These are phyloP conservation scores for Oreocharis arfaki DNA, from an alignment of 2,113 vertebrate genomes.

Conservation along the genomic window DNA sequence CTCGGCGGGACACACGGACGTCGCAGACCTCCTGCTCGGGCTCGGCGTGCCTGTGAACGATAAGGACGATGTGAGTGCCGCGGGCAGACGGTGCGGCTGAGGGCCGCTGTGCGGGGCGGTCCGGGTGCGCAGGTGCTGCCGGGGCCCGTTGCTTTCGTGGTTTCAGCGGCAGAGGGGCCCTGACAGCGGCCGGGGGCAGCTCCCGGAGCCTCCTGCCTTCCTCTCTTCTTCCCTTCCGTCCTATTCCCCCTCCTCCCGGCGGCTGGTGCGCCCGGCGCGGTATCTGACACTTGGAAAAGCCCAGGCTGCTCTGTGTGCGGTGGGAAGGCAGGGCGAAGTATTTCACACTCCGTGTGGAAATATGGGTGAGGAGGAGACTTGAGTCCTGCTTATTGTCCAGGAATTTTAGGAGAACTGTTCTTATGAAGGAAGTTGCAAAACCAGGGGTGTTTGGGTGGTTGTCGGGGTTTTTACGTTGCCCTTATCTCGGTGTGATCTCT, in stretches of 20 bases:
- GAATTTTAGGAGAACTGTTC: not conserved
- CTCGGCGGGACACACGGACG: slow-evolving; percentile 87
- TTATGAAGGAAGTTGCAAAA: not conserved
- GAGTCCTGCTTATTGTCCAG: not conserved
- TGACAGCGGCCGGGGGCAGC: not conserved
- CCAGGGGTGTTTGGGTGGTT: rapidly evolving
- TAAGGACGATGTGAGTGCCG: slow-evolving; percentile 88
- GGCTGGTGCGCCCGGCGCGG: rapidly evolving
- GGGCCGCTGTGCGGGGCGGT: not conserved
- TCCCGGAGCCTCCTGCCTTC: not conserved
- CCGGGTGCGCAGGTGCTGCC: not conserved
- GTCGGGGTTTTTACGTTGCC: rapidly evolving
- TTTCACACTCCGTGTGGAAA: not conserved
- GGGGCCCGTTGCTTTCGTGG: rapidly evolving
- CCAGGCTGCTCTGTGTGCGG: rapidly evolving
- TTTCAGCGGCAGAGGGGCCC: not conserved
- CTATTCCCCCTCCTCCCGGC: not conserved
- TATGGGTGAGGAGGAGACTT: not conserved
- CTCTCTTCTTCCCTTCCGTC: too few relatives aligned
- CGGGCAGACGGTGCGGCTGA: not conserved
- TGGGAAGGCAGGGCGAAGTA: too few relatives aligned
- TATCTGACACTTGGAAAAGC: rapidly evolving
- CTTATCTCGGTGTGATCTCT: not conserved
- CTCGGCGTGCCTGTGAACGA: slow-evolving; percentile 86
- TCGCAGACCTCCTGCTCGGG: slow-evolving; percentile 84